phyloP scores from a whole-genome alignment of 2,888 invertebrate genomes.

The Gisinianus flammeolus region DNA sequence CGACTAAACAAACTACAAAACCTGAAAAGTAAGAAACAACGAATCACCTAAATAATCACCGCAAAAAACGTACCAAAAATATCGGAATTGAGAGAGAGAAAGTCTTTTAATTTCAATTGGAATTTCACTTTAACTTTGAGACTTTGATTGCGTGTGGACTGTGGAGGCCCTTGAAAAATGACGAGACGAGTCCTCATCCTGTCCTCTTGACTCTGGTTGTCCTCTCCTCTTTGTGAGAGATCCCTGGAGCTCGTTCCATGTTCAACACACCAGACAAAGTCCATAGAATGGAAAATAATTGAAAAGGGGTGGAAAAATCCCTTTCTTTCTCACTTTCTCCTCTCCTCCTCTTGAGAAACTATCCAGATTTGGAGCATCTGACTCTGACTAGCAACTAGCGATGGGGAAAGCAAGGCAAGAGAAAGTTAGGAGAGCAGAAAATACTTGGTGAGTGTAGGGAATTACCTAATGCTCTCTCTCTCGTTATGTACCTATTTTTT shows the following conservation, averaged over 20 bases:
- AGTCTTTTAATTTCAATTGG: no score
- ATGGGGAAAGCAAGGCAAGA: background rate
- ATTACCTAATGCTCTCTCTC: background rate
- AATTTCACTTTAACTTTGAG: no score
- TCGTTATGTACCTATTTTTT: background rate
- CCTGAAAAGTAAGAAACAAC: no score
- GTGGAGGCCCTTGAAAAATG: background rate
- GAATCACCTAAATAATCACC: no score
- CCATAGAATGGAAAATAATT: background rate
- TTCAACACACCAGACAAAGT: background rate
- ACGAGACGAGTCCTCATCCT: background rate
- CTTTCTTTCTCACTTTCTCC: background rate
- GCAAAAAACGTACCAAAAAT: no score
- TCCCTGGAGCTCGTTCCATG: background rate
- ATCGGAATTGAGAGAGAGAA: no score
- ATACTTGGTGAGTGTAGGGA: no score
- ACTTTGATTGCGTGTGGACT: no score
- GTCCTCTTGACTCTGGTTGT: background rate
- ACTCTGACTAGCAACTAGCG: background rate
- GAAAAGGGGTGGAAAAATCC: background rate
- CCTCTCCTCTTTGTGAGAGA: background rate
- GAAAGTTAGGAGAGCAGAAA: background rate
- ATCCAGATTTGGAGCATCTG: no score
- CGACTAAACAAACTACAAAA: no score
- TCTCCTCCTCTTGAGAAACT: background rate